Evolutionary conservation across 2,888 invertebrate genomes (phyloP), one percentile per base, ranked within the genome.

Genomic region (Scaeva pyrastri): DNA sequence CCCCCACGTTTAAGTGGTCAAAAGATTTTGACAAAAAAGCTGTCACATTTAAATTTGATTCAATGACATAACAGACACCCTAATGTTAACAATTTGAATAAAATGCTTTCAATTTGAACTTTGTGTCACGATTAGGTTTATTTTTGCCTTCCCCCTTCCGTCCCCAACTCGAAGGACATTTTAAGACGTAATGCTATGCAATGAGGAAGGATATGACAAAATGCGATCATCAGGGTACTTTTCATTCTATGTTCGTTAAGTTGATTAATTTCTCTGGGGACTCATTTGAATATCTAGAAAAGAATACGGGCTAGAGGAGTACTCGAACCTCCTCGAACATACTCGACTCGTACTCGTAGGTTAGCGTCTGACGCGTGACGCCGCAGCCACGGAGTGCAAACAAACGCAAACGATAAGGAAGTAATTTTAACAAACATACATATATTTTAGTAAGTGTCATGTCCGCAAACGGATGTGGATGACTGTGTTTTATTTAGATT

Each of bases 191-290:
- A n/a, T n/a, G n/a, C n/a, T n/a, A n/a, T n/a, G n/a, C n/a, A n/a
- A n/a, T n/a, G n/a, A n/a, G n/a, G n/a, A 71, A 31, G 3, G 6
- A 60, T 78, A 43, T 50, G 45, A 45, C 31, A 45, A 48, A 78
- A 76, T 82, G 77, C 43, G 77, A 72, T 66, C 56, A 60, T 62
- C 52, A 64, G 52, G 52, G 14, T 55, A 68, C 31, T 41, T 23
- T 26, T 60, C 16, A 39, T 23, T n/a, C 26, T 56, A n/a, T n/a
- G 39, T 62, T 75, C 31, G 55, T 73, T 72, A 60, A 73, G 73
- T 70, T 83, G 83, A 78, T 83, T 83, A 72, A 83, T 83, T 83
- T 83, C 83, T 83, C 83, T 70, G 19, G 83, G 78, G 83, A n/a
- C 48, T 78, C 72, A 74, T 83, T 78, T 73, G 55, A 73, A 78